phyloP scores from a whole-genome alignment of 2,888 invertebrate genomes.

The Cataglyphis altisquamis region DNA sequence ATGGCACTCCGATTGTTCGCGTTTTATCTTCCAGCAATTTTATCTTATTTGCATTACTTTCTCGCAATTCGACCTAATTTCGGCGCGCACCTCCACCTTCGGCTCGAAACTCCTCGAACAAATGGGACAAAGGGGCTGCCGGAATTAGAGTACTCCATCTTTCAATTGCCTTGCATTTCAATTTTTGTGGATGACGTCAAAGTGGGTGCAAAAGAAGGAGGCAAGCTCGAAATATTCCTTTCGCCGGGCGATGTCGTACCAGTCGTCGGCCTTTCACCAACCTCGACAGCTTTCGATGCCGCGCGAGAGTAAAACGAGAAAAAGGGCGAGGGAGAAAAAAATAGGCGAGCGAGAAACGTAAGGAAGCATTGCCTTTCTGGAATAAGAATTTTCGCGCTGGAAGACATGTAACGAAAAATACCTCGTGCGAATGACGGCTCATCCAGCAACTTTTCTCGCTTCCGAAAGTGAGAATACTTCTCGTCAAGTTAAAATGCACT shows the following conservation, averaged over 20 bases:
- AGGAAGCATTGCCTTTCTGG: slow-evolving; percentile 29
- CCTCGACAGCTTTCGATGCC: slow-evolving; percentile 42
- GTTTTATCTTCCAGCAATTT: slow-evolving; percentile 25
- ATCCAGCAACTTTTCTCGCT: slow-evolving; percentile 38
- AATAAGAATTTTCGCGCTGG: slow-evolving; percentile 51
- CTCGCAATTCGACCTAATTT: slow-evolving; percentile 42
- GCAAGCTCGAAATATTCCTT: slow-evolving; percentile 55
- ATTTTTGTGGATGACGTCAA: slow-evolving; percentile 56
- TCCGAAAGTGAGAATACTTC: neutral
- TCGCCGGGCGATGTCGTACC: slow-evolving; percentile 33
- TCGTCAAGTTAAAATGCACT: neutral
- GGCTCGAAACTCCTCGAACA: slow-evolving; percentile 42
- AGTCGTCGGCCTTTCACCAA: slow-evolving; percentile 30
- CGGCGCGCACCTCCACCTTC: slow-evolving; percentile 18
- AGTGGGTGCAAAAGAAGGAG: slow-evolving; percentile 53
- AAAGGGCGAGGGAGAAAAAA: slow-evolving; percentile 36
- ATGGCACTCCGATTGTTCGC: slow-evolving; percentile 45
- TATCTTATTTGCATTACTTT: slow-evolving; percentile 39
- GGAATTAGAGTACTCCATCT: slow-evolving; percentile 46
- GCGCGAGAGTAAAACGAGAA: slow-evolving; percentile 32
- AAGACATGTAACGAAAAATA: slow-evolving; percentile 47
- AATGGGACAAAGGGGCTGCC: slow-evolving; percentile 41
- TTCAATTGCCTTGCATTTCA: slow-evolving; percentile 59
- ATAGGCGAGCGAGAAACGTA: slow-evolving; percentile 38
- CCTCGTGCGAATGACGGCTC: slow-evolving; percentile 43